phyloP scores from a whole-genome alignment of 2,888 invertebrate species.

The Rhingia rostrata region DNA sequence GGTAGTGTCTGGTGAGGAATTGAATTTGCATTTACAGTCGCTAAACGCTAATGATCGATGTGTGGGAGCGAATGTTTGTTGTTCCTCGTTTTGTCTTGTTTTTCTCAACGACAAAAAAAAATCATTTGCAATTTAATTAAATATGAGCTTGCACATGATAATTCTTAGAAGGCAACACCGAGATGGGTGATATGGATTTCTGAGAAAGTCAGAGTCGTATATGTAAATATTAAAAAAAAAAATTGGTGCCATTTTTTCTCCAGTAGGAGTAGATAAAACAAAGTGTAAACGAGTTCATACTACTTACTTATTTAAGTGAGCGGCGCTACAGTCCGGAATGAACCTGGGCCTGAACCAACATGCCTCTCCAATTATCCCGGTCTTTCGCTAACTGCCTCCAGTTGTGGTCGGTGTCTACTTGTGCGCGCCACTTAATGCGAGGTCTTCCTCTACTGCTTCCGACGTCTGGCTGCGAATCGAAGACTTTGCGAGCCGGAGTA shows the following conservation, averaged over 20 bases:
- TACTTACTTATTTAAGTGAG: not conserved
- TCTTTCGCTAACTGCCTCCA: too few species aligned
- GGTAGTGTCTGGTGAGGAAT: constrained; percentile 31
- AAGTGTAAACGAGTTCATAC: not conserved
- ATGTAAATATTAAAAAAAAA: not conserved
- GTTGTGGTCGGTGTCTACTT: too few species aligned
- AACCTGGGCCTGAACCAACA: too few species aligned
- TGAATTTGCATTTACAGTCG: constrained; percentile 52
- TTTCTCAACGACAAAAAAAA: not conserved
- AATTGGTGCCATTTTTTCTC: not conserved
- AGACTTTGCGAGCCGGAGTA: too few species aligned
- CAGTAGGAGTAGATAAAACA: not conserved
- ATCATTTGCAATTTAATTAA: constrained; percentile 48
- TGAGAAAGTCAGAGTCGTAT: constrained; percentile 11
- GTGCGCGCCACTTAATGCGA: too few species aligned
- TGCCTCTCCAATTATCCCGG: too few species aligned
- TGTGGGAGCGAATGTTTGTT: constrained; percentile 29
- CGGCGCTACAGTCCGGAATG: too few species aligned
- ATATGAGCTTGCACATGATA: constrained; percentile 51
- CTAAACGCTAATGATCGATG: constrained; percentile 47
- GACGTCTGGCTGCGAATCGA: too few species aligned
- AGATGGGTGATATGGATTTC: constrained; percentile 18
- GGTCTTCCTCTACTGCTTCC: too few species aligned
- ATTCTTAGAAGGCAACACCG: constrained; percentile 30
- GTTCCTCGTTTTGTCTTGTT: not conserved